A percentile compares a stretch with the other conserved stretches of the same genome.
Conservation (phyloP, 2,888 invertebrate genomes). For the Eubasilissa splendida region DNA sequence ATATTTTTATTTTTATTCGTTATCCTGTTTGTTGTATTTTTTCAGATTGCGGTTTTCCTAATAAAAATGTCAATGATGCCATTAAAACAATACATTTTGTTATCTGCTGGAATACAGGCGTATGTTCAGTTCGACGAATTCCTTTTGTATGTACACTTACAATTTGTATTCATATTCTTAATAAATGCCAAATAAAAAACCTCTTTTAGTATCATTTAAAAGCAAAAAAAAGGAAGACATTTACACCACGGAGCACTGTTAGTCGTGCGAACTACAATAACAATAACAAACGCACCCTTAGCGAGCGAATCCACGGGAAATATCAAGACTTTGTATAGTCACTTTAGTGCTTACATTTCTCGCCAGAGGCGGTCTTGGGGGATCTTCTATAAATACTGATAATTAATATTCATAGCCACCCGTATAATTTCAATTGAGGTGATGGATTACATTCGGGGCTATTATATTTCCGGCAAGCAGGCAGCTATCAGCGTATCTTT, state of each 20-base stretch:
- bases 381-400: slow-evolving; percentile 35
- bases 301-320: slow-evolving; percentile 14
- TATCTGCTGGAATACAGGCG: too few species aligned
- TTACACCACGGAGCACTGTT: neutral
- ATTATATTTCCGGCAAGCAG: slow-evolving; percentile 19
- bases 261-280: neutral
- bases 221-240: too few species aligned
- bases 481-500: slow-evolving; percentile 12
- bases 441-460: slow-evolving; percentile 36
- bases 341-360: slow-evolving; percentile 10
- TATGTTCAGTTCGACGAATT: too few species aligned
- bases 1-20: too few species aligned
- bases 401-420: slow-evolving; percentile 42
- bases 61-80: too few species aligned
- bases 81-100: too few species aligned
- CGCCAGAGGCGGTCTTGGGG: slow-evolving; percentile 18
- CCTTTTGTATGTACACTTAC: too few species aligned
- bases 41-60: too few species aligned
- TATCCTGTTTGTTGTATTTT: too few species aligned
- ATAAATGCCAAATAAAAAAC: too few species aligned
- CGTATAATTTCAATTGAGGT: slow-evolving; percentile 33
- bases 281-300: neutral
- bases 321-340: neutral
- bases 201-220: too few species aligned
- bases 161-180: too few species aligned